Base-by-base conservation (phyloP, 2,888 invertebrate genomes). In the Platerodrilus igneus region DNA sequence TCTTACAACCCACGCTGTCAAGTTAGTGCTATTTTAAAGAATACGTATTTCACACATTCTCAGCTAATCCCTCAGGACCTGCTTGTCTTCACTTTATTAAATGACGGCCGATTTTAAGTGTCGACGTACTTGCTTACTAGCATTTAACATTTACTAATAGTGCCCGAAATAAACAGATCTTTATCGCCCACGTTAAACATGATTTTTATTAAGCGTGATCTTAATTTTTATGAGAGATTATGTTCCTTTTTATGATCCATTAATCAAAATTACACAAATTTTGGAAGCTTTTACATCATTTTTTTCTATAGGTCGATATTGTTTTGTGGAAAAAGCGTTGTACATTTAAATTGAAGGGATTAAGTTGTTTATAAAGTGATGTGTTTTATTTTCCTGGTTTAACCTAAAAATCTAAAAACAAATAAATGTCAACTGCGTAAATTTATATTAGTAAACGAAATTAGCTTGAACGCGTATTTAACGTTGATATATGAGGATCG, bases 401-500 rank as follows among this genome's bases (percentile, higher is more conserved):
- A 33, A 27, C 47, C 47, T 46, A 52, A 53, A 53, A 59, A 51
- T 56, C 51, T 51, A 56, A 60, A 62, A 58, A 62, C 56, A 63
- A 60, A 62, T 61, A 63, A 58, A 50, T 56, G 63, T 61, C 62
- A 59, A 51, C 60, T 57, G 56, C 50, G 39, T 56, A 54, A 56
- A 64, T 64, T 64, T 63, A 64, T 63, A 57, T 57, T 48, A 52
- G 54, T 52, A 52, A 50, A 53, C 62, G 52, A 63, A 64, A 65
- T 65, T 63, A 64, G 57, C 62, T 60, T 49, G 50, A 50, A 51
- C 47, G 53, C 50, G 65, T 66, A 65, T 65, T 65, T 64, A 62
- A 42, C 52, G 54, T 56, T 67, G 66, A 67, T 65, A 62, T 66
- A 67, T 66, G 66, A 48, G 45, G 40, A 64, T 67, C 67, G 67